These are phyloP conservation scores for Passer domesticus DNA, from an alignment of 2,113 vertebrate species.

Conservation along the genomic window DNA sequence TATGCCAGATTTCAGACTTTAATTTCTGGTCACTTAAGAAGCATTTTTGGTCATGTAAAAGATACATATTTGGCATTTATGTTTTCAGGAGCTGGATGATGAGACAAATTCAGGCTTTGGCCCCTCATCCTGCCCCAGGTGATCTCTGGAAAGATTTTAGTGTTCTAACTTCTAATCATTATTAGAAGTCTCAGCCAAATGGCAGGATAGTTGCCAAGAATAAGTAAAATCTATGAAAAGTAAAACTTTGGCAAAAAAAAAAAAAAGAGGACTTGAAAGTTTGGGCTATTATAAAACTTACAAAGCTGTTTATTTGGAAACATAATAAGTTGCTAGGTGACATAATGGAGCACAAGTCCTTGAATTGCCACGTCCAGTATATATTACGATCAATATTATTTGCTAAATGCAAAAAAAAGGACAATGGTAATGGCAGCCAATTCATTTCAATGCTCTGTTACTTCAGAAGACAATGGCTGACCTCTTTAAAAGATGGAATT, in stretches of 20 bases:
- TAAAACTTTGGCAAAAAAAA: neutral
- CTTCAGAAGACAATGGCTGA: neutral
- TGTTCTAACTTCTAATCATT: slow-evolving; percentile 6
- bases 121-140: neutral
- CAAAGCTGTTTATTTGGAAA: slow-evolving; percentile 57
- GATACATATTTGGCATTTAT: neutral
- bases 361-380: neutral
- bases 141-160: slow-evolving; percentile 24
- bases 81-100: neutral
- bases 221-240: slow-evolving; percentile 41
- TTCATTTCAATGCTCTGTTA: neutral
- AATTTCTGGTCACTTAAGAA: neutral
- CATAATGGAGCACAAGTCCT: slow-evolving; percentile 49
- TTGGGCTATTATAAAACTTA: slow-evolving; percentile 27
- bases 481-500: neutral
- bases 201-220: slow-evolving; percentile 12
- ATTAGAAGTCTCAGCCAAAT: slow-evolving; percentile 2
- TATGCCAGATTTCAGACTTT: neutral
- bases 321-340: slow-evolving; percentile 63
- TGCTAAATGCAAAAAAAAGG: neutral
- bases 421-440: fast-evolving
- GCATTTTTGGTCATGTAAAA: neutral
- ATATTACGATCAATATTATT: neutral
- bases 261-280: neutral
- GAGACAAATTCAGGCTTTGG: neutral